These are phyloP conservation scores for Phthorimaea operculella DNA, from an alignment of 1,140 invertebrate genomes.

Conservation along the genomic window DNA sequence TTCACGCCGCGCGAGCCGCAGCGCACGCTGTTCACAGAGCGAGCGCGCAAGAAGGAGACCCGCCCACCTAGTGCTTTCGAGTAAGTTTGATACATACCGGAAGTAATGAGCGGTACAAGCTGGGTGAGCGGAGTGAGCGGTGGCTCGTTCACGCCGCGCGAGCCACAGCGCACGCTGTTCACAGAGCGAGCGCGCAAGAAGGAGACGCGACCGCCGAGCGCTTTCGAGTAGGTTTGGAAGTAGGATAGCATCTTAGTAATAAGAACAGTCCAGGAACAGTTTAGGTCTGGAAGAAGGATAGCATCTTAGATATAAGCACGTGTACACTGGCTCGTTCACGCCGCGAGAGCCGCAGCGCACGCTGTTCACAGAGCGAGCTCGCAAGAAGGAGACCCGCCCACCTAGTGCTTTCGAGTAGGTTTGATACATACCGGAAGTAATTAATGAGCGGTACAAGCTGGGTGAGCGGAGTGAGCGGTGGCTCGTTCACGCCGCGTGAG, in stretches of 20 bases:
- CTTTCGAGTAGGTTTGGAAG: constrained; percentile 73
- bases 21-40: constrained; percentile 68
- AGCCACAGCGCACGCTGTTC: constrained; percentile 75
- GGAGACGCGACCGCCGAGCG: constrained; percentile 77
- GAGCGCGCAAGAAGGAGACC: constrained; percentile 52
- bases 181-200: constrained; percentile 42
- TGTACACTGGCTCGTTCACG: constrained; percentile 74
- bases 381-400: constrained; percentile 70
- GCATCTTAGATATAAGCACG: too few relatives aligned
- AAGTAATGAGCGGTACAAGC: constrained; percentile 27
- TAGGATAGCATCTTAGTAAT: too few relatives aligned
- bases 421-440: constrained; percentile 44
- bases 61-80: constrained; percentile 84
- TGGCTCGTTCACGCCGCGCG: constrained; percentile 76
- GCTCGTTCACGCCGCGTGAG: constrained; percentile 78
- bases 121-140: constrained; percentile 7
- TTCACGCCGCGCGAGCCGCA: constrained; percentile 83
- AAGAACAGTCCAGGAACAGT: too few relatives aligned
- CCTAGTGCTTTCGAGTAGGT: constrained; percentile 85
- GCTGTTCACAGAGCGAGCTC: constrained; percentile 52
- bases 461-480: constrained; percentile 9
- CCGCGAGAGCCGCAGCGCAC: constrained; percentile 79
- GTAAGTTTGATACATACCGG: constrained; percentile 62
- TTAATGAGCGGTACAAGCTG: too few relatives aligned
- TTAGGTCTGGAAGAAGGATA: too few relatives aligned